Evolutionary conservation across 2,797 vertebrate species (phyloP).

Genomic region (Typhlichthys eigenmanni): DNA sequence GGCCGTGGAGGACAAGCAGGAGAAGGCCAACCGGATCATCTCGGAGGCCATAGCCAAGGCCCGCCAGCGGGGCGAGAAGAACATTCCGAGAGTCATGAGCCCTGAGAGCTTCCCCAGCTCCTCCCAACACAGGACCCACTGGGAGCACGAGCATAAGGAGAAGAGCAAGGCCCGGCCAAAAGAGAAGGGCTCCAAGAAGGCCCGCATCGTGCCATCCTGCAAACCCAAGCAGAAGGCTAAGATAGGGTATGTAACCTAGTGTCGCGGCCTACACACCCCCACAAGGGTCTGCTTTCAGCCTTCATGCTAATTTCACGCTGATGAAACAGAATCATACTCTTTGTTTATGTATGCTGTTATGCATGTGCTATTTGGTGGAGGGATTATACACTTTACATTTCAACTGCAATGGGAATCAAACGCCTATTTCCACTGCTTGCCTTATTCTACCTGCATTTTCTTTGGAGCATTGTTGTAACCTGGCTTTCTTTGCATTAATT

Average conservation of each 20-base stretch:
- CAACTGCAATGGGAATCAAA: no score
- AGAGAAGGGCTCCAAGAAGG: slow-evolving; percentile 87
- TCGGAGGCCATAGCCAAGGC: slow-evolving; percentile 97
- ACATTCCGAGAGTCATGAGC: slow-evolving; percentile 97
- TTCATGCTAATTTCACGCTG: no score
- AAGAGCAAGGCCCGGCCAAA: slow-evolving; percentile 80
- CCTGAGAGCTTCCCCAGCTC: slow-evolving; percentile 96
- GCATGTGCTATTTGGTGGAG: no score
- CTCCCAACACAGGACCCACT: slow-evolving; percentile 81
- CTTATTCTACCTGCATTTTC: neutral
- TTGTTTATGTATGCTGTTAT: no score
- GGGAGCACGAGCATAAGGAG: slow-evolving; percentile 74
- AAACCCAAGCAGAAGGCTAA: slow-evolving; percentile 95
- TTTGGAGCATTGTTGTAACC: neutral
- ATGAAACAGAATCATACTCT: no score
- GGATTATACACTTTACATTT: no score
- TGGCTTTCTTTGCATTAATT: neutral
- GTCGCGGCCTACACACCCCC: neutral
- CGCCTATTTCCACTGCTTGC: neutral
- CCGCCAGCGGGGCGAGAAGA: slow-evolving; percentile 93
- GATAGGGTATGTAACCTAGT: slow-evolving; percentile 85
- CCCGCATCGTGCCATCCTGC: slow-evolving; percentile 84
- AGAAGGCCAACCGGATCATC: slow-evolving; percentile 98
- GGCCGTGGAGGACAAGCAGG: slow-evolving; percentile 88
- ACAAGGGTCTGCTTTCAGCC: neutral